Percentiles rank a stretch among this genome's conserved stretches.
These are phyloP conservation scores for Nemopilema nomurai DNA, from an alignment of 30 jellyfish, hydroid and myxozoan species.

Conservation along the genomic window DNA sequence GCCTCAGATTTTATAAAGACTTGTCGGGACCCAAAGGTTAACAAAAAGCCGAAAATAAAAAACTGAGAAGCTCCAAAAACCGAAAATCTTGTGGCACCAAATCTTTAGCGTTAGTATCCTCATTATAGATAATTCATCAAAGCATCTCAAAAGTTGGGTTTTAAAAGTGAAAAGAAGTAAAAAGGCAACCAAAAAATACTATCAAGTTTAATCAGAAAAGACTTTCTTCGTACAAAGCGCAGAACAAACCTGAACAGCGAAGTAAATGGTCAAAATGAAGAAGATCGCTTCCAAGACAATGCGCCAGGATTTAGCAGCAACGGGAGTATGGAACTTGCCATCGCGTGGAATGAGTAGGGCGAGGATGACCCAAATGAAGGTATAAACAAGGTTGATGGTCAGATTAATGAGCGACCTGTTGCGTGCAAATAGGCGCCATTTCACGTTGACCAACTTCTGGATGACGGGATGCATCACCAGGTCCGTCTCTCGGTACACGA, in stretches of 20 bases:
- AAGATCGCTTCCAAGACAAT: conserved; percentile 78
- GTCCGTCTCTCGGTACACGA: conserved; percentile 66
- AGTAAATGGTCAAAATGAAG: conserved; percentile 59
- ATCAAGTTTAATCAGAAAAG: too few species aligned
- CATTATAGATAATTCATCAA: too few species aligned
- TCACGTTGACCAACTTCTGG: conserved; percentile 70
- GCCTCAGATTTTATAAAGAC: too few species aligned
- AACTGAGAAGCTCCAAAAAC: too few species aligned
- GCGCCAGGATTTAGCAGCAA: conserved; percentile 66
- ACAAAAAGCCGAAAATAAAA: too few species aligned
- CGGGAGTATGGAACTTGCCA: conserved; percentile 72
- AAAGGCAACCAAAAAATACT: too few species aligned
- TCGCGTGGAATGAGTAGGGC: conserved; percentile 69
- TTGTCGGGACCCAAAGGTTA: too few species aligned
- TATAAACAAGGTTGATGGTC: conserved; percentile 51
- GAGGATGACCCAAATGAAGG: conserved; percentile 65
- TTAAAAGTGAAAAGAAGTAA: too few species aligned
- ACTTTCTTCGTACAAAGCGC: background rate
- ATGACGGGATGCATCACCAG: conserved; percentile 89
- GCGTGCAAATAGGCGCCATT: conserved; percentile 83
- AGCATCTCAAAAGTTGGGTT: too few species aligned
- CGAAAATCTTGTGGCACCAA: too few species aligned
- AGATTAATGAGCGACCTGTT: conserved; percentile 47
- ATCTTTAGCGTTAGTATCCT: too few species aligned
- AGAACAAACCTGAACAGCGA: conserved; percentile 65